Evolutionary conservation across 2,113 vertebrate species (phyloP), one percentile per base, ranked within the genome.

Genomic region (Xiphophorus couchianus): DNA sequence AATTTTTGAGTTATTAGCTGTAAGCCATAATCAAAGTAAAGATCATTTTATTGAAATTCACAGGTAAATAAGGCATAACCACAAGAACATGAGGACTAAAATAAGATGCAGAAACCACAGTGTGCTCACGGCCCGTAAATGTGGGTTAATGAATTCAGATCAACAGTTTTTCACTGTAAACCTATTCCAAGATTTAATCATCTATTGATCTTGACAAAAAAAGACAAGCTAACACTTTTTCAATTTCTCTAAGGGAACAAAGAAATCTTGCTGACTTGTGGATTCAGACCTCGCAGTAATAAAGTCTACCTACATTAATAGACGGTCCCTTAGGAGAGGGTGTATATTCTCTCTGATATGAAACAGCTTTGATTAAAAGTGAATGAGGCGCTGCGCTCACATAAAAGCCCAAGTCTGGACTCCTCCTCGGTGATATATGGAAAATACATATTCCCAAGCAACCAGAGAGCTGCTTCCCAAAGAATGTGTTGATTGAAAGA

Each of bases 361-460:
- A 86, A 93, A 85, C 88, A 86, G 88, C 89, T 89, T 92, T 93
- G 89, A 93, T 92, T 92, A 92, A 94, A 94, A 90, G 86, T 75
- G 86, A 92, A 89, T 86, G 89, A 88, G 88, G 84, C 86, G 77
- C 87, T 85, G 83, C 61, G 85, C 87, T 91, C 89, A 84, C 84
- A 92, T 91, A 82, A 85, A 90, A 90, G 86, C 86, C 66, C 67
- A 54, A 66, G 84, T 62, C 89, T 86, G 87, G 92, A 91, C 78
- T 72, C 80, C 69, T 86, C 89, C 87, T 86, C 79, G 75, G 85
- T 69, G 84, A 92, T 94, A 90, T 93, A 94, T 88, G 92, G 90
- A 90, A 90, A 93, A 88, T 71, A 76, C 90, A 88, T 83, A 93
- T 92, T 93, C 84, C 94, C 92, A 90, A 94, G 93, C 94, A 94